Evolutionary conservation across 2,888 invertebrate species (phyloP).

Genomic region (Drosophila hamatofila): DNA sequence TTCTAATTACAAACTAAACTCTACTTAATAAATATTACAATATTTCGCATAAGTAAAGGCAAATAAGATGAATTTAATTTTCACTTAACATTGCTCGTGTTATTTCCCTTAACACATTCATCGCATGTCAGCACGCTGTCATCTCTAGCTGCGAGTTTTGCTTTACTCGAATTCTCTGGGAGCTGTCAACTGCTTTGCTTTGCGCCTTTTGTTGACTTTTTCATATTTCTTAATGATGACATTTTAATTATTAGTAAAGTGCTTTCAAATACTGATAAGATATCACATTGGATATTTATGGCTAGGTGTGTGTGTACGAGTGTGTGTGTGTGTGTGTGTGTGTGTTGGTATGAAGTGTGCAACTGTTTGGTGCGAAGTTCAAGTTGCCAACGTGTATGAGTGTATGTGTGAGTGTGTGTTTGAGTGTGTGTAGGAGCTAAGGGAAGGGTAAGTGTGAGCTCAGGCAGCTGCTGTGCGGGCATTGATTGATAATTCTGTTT

Average conservation of each 20-base stretch:
- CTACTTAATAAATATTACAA: no score
- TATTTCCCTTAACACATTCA: no score
- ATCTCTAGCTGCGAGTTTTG: conserved; percentile 15
- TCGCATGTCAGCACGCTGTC: neutral
- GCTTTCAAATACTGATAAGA: conserved; percentile 79
- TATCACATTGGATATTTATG: conserved; percentile 75
- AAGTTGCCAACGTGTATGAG: conserved; percentile 48
- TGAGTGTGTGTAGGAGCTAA: conserved; percentile 2
- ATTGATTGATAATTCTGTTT: conserved; percentile 62
- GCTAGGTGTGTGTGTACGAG: conserved; percentile 28
- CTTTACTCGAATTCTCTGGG: conserved; percentile 20
- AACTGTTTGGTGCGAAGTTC: conserved; percentile 67
- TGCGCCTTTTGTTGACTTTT: conserved; percentile 73
- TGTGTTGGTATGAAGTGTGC: conserved; percentile 12
- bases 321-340: conserved; percentile 3
- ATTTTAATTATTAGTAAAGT: conserved; percentile 84
- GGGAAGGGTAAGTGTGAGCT: neutral
- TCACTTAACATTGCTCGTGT: neutral
- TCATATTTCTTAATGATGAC: conserved; percentile 83
- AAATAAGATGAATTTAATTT: no score
- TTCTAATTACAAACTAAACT: no score
- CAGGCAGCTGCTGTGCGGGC: conserved; percentile 45
- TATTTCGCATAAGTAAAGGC: no score
- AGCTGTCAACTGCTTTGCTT: conserved; percentile 34
- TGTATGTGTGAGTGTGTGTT: conserved; percentile 1